These are phyloP conservation scores for Sardinella longiceps DNA, from an alignment of 2,797 vertebrate genomes.

Conservation along the genomic window DNA sequence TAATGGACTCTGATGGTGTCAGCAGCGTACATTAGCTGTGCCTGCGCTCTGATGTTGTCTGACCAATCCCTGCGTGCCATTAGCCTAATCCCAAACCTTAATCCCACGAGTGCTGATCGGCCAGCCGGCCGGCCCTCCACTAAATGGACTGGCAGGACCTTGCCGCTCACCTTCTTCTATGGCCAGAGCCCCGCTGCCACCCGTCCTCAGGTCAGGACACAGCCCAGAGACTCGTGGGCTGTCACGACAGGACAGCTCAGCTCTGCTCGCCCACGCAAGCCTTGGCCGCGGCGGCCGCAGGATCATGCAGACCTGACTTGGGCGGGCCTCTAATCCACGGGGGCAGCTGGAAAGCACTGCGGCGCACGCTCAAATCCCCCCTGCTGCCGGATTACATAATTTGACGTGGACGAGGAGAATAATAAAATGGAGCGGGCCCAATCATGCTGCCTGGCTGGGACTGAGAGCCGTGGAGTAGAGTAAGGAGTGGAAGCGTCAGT, in stretches of 20 bases:
- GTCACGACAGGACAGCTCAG: not conserved
- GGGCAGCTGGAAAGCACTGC: not conserved
- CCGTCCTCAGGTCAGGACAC: not conserved
- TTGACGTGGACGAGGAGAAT: not conserved
- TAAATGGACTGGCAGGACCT: not conserved
- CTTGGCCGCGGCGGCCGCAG: not conserved
- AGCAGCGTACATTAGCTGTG: constrained; percentile 7
- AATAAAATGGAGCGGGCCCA: not conserved
- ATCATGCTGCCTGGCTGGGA: not conserved
- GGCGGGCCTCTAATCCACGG: not conserved
- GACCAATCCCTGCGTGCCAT: not conserved
- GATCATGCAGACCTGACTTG: not conserved
- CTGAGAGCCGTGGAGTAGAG: not conserved
- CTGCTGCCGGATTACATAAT: not conserved
- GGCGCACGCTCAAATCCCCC: not conserved
- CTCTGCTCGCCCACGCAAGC: not conserved
- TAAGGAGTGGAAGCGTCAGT: not conserved
- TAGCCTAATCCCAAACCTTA: not conserved
- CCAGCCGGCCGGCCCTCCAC: not conserved
- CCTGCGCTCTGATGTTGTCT: not conserved
- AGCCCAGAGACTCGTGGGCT: not conserved
- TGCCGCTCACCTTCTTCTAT: not conserved
- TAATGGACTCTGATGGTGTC: not conserved
- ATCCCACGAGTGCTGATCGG: not conserved
- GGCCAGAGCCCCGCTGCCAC: not conserved